Evolutionary conservation across 2,113 vertebrate species (phyloP).

Genomic region (Seriola rivoliana): DNA sequence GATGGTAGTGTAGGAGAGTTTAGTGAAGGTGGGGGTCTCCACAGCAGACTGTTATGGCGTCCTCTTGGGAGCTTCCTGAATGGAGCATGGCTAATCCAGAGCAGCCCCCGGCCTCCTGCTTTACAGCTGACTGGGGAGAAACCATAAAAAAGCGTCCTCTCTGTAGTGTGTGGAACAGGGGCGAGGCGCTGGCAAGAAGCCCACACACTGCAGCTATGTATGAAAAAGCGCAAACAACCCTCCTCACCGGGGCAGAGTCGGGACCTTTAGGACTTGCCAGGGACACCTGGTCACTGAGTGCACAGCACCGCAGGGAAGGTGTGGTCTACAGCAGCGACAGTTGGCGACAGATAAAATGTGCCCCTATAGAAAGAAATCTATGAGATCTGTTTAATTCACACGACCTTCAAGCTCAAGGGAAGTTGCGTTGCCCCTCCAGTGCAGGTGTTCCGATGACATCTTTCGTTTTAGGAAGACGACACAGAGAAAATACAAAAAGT

Average conservation of each 20-base stretch:
- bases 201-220: conserved; percentile 58
- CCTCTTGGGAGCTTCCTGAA: conserved; percentile 70
- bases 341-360: conserved; percentile 8
- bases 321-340: background rate
- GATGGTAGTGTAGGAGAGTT: conserved; percentile 40
- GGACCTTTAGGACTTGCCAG: conserved; percentile 24
- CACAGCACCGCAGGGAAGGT: conserved; percentile 11
- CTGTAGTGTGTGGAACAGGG: conserved; percentile 54
- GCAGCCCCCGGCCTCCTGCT: conserved; percentile 73
- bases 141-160: conserved; percentile 64
- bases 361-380: background rate
- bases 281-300: conserved; percentile 63
- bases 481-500: background rate
- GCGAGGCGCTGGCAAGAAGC: conserved; percentile 67
- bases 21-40: conserved; percentile 50
- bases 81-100: conserved; percentile 78
- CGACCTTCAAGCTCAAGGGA: background rate
- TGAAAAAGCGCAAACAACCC: conserved; percentile 62
- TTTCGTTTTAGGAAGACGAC: background rate
- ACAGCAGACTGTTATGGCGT: conserved; percentile 51
- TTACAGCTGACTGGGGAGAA: conserved; percentile 77
- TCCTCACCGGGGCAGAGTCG: conserved; percentile 36
- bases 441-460: background rate
- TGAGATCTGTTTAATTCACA: background rate
- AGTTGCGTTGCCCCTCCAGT: background rate